Base-by-base conservation (phyloP, 1,140 invertebrate genomes). In the Atta texana region DNA sequence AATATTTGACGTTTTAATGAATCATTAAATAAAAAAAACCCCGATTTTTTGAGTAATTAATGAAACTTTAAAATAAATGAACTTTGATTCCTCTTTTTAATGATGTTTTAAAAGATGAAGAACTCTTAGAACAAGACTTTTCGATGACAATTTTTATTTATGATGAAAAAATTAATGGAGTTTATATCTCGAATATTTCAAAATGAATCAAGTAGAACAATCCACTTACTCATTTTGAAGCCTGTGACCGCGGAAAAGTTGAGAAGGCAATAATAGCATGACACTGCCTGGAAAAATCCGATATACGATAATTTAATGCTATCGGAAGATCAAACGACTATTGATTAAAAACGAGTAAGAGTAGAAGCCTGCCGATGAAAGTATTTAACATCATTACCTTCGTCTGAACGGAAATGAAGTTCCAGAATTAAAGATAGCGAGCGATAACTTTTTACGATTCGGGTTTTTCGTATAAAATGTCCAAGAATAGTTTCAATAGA, bases 221-320 rank as follows among this genome's bases (percentile, higher is more conserved):
- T 78, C 10, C 49, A 61, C 21, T 76, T 63, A 49, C 6, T 78
- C 59, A 78, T 63, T 64, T 78, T 49, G 16, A 78, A 49, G 75
- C 6, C 14, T 18, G 39, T 44, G 18, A 10, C 8, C 16, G 34
- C 39, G 21, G 24, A 64, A 64, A 78, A 78, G 39, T 78, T 78
- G 21, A 78, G 51, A 64, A 78, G 59, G 39, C 34, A 78, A 64
- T 78, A 78, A 49, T 78, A 64, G 59, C 21, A 49, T 49, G 75
- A 77, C 59, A 64, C 39, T 63, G 75, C 10, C 57, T 77, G 57
- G 34, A 77, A 77, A 77, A 77, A 77, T 49, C 39, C 75, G 34
- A 78, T 78, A 64, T 78, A 64, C 75, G 75, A 78, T 51, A 78
- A 78, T 78, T 78, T 64, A 78, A 78, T 78, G 49, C 28, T 39